A percentile compares a stretch with the other conserved stretches of the same genome.
Evolutionary conservation across 2,113 vertebrate genomes (phyloP).

Genomic region (Dicrurus megarhynchus): DNA sequence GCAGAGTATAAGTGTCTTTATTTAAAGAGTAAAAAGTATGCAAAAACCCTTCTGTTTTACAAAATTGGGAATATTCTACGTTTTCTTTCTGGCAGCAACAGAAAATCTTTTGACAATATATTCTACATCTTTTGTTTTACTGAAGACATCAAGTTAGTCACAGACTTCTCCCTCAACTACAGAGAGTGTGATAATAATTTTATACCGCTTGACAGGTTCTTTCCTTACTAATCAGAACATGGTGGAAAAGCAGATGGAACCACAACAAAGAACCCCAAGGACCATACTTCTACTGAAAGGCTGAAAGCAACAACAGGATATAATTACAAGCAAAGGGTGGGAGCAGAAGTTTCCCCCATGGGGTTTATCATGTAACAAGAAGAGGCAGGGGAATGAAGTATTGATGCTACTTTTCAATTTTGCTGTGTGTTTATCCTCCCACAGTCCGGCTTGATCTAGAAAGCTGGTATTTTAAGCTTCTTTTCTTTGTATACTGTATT

Average conservation of each 20-base stretch:
- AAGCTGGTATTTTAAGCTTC: background rate
- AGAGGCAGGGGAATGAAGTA: background rate
- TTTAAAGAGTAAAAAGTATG: constrained; percentile 82
- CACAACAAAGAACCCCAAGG: constrained; percentile 22
- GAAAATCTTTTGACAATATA: constrained; percentile 61
- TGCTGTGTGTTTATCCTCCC: background rate
- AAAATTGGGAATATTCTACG: constrained; percentile 62
- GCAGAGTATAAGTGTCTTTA: constrained; percentile 76
- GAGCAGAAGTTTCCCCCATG: background rate
- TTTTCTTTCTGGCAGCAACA: constrained; percentile 69
- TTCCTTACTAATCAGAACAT: constrained; percentile 51
- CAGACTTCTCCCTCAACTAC: constrained; percentile 51
- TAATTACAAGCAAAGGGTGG: constrained; percentile 7
- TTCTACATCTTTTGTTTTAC: constrained; percentile 58
- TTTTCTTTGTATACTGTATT: background rate
- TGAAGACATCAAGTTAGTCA: constrained; percentile 72
- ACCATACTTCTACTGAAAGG: background rate
- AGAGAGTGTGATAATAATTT: constrained; percentile 34
- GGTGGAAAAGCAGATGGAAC: constrained; percentile 42
- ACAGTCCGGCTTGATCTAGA: background rate
- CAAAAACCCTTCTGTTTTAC: constrained; percentile 75
- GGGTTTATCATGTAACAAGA: background rate
- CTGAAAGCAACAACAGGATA: background rate
- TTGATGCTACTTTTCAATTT: background rate
- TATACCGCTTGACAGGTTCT: constrained; percentile 36